Evolutionary conservation across 2,888 invertebrate species (phyloP), one percentile per base, ranked within the genome.

Genomic region (Phalangium opilio): DNA sequence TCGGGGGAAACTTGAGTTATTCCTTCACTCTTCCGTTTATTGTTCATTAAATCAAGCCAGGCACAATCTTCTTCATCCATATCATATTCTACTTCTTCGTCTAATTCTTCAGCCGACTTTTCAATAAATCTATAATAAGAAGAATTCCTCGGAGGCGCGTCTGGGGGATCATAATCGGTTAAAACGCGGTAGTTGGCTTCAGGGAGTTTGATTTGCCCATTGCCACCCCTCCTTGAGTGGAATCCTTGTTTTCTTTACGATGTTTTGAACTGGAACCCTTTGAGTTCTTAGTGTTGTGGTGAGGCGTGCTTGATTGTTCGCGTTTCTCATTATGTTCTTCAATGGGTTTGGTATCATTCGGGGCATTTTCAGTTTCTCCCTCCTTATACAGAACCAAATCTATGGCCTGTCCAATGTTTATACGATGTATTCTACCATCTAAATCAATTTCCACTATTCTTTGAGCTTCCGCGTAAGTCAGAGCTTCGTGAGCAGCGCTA

Each of bases 51-150:
- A 33, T 79, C 75, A 50, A 98, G 68, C 95, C 95, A 98, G 0
- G 87, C 85, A 12, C 84, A 83, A 62, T 98, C 96, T 64, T 96
- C 95, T 64, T 96, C 96, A 65, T 98, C 96, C 57, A 95, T 82
- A 70, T 96, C 96, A 71, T 96, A 98, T 66, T 96, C 96, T 1
- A 80, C 74, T 61, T 76, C 86, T 49, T 90, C 89, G 63, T 95
- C 93, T 20, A 95, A 69, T 64, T 95, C 93, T 65, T 95, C 93
- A 0, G 81, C 78, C 8, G 89, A 85, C 62, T 89, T 86, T 64
- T 95, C 95, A 62, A 93, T 90, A 63, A 89, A 93, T 59, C 71
- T 67, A 53, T 90, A 91, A 62, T 89, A 89, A 1, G 87, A 84
- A 66, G 84, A 81, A 0, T 89, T 84, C 41, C 86, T 73, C 1